Percentiles rank a stretch among this genome's conserved stretches.
Conservation (phyloP, 2,888 invertebrate species). For the Ennomos quercinarius region DNA sequence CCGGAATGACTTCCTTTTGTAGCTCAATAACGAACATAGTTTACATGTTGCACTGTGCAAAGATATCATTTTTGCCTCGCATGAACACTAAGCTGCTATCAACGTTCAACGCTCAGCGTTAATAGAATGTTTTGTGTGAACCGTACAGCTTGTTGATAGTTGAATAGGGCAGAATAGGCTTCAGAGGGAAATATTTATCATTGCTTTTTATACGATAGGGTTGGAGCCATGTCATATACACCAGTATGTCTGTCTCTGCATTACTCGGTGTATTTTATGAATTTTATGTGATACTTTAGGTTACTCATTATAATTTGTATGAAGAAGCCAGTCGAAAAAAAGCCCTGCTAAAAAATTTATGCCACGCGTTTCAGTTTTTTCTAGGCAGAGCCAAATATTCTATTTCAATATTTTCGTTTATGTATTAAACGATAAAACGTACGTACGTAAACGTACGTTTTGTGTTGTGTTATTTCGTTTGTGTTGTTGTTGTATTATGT, state of each 20-base stretch:
- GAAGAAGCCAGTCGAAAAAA: too few species aligned
- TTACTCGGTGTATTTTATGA: too few species aligned
- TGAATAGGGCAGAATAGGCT: conserved; percentile 37
- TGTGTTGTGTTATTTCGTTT: too few species aligned
- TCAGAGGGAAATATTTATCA: conserved; percentile 24
- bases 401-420: too few species aligned
- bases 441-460: too few species aligned
- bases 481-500: too few species aligned
- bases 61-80: conserved; percentile 52
- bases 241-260: background rate
- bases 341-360: too few species aligned
- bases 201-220: conserved; percentile 12
- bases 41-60: conserved; percentile 54
- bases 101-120: conserved; percentile 51
- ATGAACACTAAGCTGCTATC: conserved; percentile 54
- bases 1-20: conserved; percentile 78
- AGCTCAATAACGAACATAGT: conserved; percentile 55
- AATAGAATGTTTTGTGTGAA: conserved; percentile 58
- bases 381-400: too few species aligned
- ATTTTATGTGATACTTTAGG: too few species aligned
- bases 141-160: conserved; percentile 38
- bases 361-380: too few species aligned
- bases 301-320: too few species aligned
- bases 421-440: too few species aligned
- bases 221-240: background rate